Percentiles rank a stretch among this genome's conserved stretches.
phyloP scores from a whole-genome alignment of 2,888 invertebrate species.

The Acanthosoma haemorrhoidale region DNA sequence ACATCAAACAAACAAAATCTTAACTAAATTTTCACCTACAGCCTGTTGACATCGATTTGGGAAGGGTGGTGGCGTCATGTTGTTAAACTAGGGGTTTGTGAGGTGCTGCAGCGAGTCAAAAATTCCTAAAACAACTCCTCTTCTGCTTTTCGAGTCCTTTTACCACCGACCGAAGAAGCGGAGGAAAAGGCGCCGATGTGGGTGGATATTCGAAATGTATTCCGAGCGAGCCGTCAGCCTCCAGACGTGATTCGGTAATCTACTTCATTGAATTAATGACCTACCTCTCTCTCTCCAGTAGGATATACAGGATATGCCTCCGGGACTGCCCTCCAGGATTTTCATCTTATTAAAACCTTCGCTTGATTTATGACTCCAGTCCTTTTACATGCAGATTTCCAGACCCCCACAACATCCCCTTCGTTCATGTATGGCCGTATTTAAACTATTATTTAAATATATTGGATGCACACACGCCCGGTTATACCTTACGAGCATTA shows the following conservation, averaged over 20 bases:
- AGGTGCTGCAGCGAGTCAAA: too few species aligned
- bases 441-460: slow-evolving; percentile 20
- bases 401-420: slow-evolving; percentile 7
- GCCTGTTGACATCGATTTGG: too few species aligned
- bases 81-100: too few species aligned
- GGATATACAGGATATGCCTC: slow-evolving; percentile 12
- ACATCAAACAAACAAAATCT: too few species aligned
- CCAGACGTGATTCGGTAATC: slow-evolving; percentile 11
- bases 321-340: slow-evolving; percentile 17
- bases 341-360: slow-evolving; percentile 15
- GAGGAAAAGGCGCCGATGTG: not conserved
- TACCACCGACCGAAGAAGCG: not conserved
- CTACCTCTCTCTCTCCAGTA: not conserved
- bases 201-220: not conserved
- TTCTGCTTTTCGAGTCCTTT: too few species aligned
- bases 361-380: not conserved
- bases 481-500: not conserved
- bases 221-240: not conserved
- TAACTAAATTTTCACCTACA: too few species aligned
- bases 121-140: too few species aligned
- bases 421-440: slow-evolving; percentile 10
- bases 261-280: slow-evolving; percentile 22
- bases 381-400: slow-evolving; percentile 27
- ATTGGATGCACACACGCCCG: not conserved
- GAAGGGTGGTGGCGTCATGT: too few species aligned